Evolutionary conservation across 2,113 vertebrate genomes (phyloP).

Genomic region (Pristiophorus japonicus): DNA sequence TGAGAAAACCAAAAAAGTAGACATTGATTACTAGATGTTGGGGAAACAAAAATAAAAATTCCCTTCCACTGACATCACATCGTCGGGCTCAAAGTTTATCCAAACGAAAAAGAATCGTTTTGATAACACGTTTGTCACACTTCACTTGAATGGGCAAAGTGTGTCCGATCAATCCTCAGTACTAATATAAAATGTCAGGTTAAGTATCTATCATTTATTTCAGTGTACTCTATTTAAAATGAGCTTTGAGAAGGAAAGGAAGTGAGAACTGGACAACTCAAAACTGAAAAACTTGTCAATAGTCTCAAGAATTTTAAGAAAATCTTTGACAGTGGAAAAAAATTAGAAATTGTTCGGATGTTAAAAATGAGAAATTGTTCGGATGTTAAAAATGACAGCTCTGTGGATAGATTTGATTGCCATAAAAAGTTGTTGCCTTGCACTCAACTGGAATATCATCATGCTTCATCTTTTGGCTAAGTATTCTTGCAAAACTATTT

Average conservation of each 20-base stretch:
- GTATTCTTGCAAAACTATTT: not conserved
- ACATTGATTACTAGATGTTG: not conserved
- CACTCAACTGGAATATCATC: not conserved
- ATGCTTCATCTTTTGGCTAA: not conserved
- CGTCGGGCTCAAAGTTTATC: not conserved
- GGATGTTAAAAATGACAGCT: not conserved
- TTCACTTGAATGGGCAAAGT: not conserved
- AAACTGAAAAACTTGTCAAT: not conserved
- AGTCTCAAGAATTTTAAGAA: not conserved
- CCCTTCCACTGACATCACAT: not conserved
- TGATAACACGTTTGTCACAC: not conserved
- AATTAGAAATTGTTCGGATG: not conserved
- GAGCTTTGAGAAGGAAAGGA: not conserved
- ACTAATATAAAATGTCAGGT: not conserved
- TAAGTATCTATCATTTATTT: not conserved
- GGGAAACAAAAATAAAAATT: not conserved
- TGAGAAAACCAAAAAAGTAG: not conserved
- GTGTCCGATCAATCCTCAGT: not conserved
- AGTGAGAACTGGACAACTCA: not conserved
- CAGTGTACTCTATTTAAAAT: not conserved
- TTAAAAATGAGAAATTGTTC: not conserved
- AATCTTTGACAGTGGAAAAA: not conserved
- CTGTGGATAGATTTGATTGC: not conserved
- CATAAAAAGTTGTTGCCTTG: not conserved
- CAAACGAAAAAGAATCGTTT: too few relatives aligned